These are phyloP conservation scores for Drosophila nigritarsus DNA, from an alignment of 2,888 invertebrate species.

Conservation along the genomic window DNA sequence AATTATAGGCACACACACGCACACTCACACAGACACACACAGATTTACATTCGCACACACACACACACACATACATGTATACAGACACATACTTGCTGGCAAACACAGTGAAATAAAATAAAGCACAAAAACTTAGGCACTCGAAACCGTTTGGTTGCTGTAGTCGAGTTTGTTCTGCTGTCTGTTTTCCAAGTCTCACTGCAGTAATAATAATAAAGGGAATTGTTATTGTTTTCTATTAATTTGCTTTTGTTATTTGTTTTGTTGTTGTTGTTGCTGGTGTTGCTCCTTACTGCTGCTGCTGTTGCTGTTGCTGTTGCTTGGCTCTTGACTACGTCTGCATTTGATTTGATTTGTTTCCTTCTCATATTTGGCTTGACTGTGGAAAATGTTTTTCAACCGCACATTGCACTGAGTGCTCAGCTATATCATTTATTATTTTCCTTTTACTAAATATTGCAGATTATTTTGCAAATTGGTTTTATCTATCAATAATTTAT, in stretches of 20 bases:
- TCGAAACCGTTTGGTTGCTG: slow-evolving; percentile 37
- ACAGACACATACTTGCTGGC: slow-evolving; percentile 35
- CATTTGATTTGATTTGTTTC: slow-evolving; percentile 56
- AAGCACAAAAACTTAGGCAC: slow-evolving; percentile 61
- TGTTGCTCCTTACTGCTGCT: slow-evolving; percentile 10
- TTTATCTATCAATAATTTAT: slow-evolving; percentile 5
- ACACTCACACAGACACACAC: not conserved
- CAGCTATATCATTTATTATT: not conserved
- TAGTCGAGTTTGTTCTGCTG: slow-evolving; percentile 24
- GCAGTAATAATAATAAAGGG: slow-evolving; percentile 70
- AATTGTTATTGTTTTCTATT: slow-evolving; percentile 73
- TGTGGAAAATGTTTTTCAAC: slow-evolving; percentile 13
- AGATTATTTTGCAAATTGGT: slow-evolving; percentile 3
- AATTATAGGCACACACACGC: slow-evolving; percentile 43
- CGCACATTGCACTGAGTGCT: slow-evolving; percentile 9
- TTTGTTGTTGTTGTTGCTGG: slow-evolving; percentile 33
- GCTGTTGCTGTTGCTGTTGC: slow-evolving; percentile 7
- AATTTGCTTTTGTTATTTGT: slow-evolving; percentile 57
- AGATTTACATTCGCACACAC: slow-evolving; percentile 1
- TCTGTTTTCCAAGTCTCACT: slow-evolving; percentile 47
- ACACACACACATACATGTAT: not conserved
- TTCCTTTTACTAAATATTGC: not conserved
- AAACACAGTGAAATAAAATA: slow-evolving; percentile 49
- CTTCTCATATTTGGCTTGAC: slow-evolving; percentile 21
- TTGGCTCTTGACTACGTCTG: slow-evolving; percentile 29